Evolutionary conservation across 2,113 vertebrate genomes (phyloP), one percentile per base, ranked within the genome.

Genomic region (Syngnathus floridae): DNA sequence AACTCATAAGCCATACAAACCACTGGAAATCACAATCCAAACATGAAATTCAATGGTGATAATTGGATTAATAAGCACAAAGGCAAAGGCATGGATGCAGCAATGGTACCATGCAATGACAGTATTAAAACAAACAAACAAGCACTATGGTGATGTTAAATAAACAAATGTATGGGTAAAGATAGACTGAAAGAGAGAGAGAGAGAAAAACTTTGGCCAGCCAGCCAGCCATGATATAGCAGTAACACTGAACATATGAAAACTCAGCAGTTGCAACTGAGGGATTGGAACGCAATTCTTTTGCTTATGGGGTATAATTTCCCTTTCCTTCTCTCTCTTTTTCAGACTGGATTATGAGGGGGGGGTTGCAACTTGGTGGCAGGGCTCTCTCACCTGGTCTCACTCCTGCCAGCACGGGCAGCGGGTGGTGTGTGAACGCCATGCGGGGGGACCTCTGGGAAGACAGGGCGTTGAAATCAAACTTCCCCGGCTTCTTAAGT

Each of bases 401-500:
- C 92, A 95, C 93, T 91, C 95, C 95, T 89, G 95, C 94, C 91
- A 96, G 93, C 93, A 96, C 93, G 82, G 94, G 94, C 92, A 96
- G 93, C 87, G 95, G 94, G 93, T 96, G 94, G 90, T 96, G 95
- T 88, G 93, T 95, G 91, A 95, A 95, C 91, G 95, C 93, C 95
- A 95, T 95, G 92, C 95, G 93, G 84, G 95, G 92, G 89, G 94
- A 93, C 89, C 92, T 91, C 91, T 95, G 95, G 82, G 93, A 92
- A 85, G 93, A 93, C 87, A 95, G 93, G 87, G 94, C 93, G 83
- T 92, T 93, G 92, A 95, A 96, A 92, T 96, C 95, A 92, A 95
- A 92, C 91, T 96, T 96, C 90, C 94, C 94, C 90, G 94, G 92
- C 93, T 95, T 95, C 93, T 95, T 96, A 92, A 95, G 93, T 91